These are phyloP conservation scores for Clarias macrocephalus DNA, from an alignment of 2,113 vertebrate genomes.

Conservation along the genomic window DNA sequence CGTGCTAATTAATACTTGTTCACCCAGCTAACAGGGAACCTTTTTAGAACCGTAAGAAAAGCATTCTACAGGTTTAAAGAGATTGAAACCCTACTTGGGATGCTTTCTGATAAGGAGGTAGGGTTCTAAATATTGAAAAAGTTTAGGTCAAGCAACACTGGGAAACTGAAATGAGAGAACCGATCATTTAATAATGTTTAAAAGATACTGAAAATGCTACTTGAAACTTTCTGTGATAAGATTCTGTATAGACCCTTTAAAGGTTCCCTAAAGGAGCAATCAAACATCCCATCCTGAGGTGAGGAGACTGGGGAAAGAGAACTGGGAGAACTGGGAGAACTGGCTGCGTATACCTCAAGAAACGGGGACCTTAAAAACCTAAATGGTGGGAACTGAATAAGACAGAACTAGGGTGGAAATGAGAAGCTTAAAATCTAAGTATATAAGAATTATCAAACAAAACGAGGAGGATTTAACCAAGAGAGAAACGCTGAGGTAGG, in stretches of 20 bases:
- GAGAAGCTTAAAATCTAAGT: not conserved
- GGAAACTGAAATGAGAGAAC: not conserved
- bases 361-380: not conserved
- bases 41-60: not conserved
- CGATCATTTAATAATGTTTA: not conserved
- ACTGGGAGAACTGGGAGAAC: not conserved
- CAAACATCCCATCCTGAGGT: not conserved
- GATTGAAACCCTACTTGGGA: not conserved
- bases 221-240: not conserved
- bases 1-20: not conserved
- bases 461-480: not conserved
- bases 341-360: not conserved
- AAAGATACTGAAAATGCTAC: not conserved
- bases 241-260: not conserved
- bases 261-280: not conserved
- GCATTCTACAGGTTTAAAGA: not conserved
- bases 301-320: too few species aligned
- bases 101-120: not conserved
- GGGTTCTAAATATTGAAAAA: not conserved
- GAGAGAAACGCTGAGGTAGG: not conserved
- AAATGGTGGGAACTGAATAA: not conserved
- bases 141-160: not conserved
- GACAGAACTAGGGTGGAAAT: not conserved
- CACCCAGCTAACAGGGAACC: not conserved
- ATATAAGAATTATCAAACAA: not conserved